phyloP scores from a whole-genome alignment of 1,140 invertebrate genomes.

The Telenomus remus region DNA sequence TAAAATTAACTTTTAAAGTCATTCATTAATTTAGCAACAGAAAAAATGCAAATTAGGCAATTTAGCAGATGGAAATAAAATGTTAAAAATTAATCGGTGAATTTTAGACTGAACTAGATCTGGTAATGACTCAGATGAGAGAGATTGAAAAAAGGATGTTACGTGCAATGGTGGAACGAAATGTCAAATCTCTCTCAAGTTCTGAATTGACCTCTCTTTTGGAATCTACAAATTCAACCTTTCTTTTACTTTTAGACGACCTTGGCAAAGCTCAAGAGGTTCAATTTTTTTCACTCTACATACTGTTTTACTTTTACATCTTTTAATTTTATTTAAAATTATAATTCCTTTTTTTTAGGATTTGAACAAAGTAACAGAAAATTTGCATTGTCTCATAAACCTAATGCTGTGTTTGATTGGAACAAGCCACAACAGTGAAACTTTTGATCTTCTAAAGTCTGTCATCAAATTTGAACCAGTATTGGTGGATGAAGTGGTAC shows the following conservation, averaged over 20 bases:
- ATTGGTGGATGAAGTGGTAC: conserved; percentile 25
- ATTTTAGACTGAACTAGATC: conserved; percentile 22
- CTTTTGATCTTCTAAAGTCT: conserved; percentile 19
- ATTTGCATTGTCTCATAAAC: conserved; percentile 27
- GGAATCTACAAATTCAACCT: conserved; percentile 29
- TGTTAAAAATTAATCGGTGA: too few species aligned
- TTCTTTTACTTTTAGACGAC: conserved; percentile 26
- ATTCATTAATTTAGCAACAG: conserved; percentile 1
- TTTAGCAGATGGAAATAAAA: too few species aligned
- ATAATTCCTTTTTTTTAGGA: conserved; percentile 13
- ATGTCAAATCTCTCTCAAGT: conserved; percentile 36
- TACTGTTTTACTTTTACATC: too few species aligned
- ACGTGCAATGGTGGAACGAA: conserved; percentile 36
- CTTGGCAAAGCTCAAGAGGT: conserved; percentile 29
- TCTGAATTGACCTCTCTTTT: conserved; percentile 25
- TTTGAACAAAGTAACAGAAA: conserved; percentile 27
- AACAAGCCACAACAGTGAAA: conserved; percentile 15
- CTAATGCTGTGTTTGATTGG: conserved; percentile 19
- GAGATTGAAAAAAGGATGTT: conserved; percentile 49
- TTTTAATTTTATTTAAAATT: too few species aligned
- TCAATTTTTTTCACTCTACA: not conserved
- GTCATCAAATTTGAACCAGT: conserved; percentile 24
- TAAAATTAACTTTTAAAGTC: not conserved
- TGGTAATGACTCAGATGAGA: conserved; percentile 42
- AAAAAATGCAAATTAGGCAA: conserved; percentile 7